These are phyloP conservation scores for Rhopalosiphum maidis DNA, from an alignment of 1,140 invertebrate species.

Conservation along the genomic window DNA sequence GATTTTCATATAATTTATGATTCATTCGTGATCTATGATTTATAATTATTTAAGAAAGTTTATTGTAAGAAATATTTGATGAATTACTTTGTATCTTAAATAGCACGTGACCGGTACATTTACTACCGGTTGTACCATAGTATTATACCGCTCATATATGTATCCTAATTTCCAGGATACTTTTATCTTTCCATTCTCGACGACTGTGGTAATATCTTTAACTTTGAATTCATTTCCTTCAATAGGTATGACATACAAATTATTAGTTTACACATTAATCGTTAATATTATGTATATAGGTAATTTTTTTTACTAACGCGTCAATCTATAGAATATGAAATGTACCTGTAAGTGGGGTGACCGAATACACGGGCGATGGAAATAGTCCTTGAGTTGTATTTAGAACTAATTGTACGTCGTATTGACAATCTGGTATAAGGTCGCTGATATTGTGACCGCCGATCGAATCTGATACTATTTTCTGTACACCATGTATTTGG, in stretches of 20 bases:
- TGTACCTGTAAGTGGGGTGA: not conserved
- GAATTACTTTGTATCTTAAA: slow-evolving; percentile 7
- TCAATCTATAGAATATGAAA: not conserved
- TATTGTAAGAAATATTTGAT: not conserved
- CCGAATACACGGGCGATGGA: not conserved
- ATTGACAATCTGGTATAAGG: not conserved
- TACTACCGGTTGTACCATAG: not conserved
- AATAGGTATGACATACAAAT: not conserved
- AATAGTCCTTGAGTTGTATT: not conserved
- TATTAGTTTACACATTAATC: not conserved
- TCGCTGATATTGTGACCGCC: not conserved
- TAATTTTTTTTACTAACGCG: not conserved
- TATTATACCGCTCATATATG: not conserved
- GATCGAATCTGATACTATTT: not conserved
- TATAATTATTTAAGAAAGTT: not conserved
- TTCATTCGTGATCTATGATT: not conserved
- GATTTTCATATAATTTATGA: not conserved
- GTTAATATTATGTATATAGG: not conserved
- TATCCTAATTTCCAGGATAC: slow-evolving; percentile 6
- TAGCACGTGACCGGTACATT: not conserved
- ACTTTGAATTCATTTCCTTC: not conserved
- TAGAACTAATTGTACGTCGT: not conserved
- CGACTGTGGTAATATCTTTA: not conserved
- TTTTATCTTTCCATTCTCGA: not conserved
- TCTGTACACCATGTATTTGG: not conserved